Evolutionary conservation across 2,113 vertebrate genomes (phyloP).

Genomic region (Andinoacara biseriatus): DNA sequence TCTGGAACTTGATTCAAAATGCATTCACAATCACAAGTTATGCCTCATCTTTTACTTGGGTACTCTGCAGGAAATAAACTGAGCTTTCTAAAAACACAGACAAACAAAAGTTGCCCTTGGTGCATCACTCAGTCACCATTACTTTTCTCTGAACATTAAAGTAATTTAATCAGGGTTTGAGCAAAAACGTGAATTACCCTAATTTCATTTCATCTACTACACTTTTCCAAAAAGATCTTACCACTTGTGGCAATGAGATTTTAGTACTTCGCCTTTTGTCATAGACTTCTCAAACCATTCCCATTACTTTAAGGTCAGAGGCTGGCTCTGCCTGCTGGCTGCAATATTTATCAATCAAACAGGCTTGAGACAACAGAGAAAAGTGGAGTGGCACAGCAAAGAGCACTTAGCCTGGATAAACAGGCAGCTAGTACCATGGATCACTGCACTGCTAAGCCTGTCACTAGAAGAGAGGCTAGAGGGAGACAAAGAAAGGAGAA

Average conservation of each 20-base stretch:
- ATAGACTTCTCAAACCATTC: slow-evolving; percentile 70
- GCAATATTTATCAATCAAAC: slow-evolving; percentile 81
- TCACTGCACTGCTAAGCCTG: slow-evolving; percentile 78
- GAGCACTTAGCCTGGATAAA: slow-evolving; percentile 79
- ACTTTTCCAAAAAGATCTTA: slow-evolving; percentile 12
- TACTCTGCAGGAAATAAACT: neutral
- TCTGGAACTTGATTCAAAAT: neutral
- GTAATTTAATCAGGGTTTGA: neutral
- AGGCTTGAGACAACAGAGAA: slow-evolving; percentile 72
- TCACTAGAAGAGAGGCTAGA: slow-evolving; percentile 67
- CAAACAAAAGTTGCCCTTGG: neutral
- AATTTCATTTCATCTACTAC: slow-evolving; percentile 45
- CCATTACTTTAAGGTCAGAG: slow-evolving; percentile 75
- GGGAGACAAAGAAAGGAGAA: slow-evolving; percentile 63
- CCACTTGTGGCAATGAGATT: slow-evolving; percentile 15
- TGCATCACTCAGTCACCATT: neutral
- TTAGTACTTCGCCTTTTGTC: slow-evolving; percentile 51
- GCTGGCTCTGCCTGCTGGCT: slow-evolving; percentile 58
- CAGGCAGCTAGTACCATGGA: slow-evolving; percentile 73
- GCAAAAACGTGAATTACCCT: slow-evolving; percentile 7
- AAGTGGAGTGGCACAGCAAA: slow-evolving; percentile 71
- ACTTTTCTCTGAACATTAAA: neutral
- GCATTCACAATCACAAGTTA: neutral
- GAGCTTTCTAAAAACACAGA: neutral
- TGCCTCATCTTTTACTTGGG: neutral